Conservation (phyloP, 2,797 vertebrate species). For the Silurus aristotelis region DNA sequence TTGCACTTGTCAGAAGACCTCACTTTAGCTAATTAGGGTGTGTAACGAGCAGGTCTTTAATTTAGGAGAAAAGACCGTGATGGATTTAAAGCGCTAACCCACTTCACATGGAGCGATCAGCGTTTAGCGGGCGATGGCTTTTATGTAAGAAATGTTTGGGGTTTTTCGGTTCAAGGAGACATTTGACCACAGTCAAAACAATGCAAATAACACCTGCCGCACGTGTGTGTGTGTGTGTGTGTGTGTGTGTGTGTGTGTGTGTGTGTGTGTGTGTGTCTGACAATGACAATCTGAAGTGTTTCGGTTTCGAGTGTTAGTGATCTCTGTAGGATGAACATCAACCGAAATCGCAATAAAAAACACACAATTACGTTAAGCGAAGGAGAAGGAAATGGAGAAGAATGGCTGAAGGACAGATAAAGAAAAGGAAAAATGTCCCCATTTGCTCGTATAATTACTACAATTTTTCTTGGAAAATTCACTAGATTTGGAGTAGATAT, state of each 20-base stretch:
- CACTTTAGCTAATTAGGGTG: background rate
- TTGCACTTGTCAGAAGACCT: background rate
- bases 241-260: background rate
- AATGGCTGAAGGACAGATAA: no score
- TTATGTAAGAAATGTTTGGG: slow-evolving; percentile 28
- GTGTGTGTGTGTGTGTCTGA: background rate
- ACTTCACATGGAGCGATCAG: slow-evolving; percentile 20
- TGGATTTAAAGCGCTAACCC: slow-evolving; percentile 16
- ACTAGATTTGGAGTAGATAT: no score
- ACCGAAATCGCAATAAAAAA: background rate
- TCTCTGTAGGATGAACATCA: background rate
- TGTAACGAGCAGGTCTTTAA: background rate
- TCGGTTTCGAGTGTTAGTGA: slow-evolving; percentile 10
- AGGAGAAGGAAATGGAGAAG: no score
- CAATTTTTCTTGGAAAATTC: no score
- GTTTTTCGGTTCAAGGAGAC: slow-evolving; percentile 30
- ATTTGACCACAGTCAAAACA: slow-evolving; percentile 29
- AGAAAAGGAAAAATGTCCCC: no score
- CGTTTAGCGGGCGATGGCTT: slow-evolving; percentile 16
- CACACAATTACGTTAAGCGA: background rate
- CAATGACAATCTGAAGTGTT: background rate
- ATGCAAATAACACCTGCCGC: slow-evolving; percentile 23
- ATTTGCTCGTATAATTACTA: no score
- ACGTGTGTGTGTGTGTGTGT: slow-evolving; percentile 19
- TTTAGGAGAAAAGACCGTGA: background rate